Evolutionary conservation across 1,140 invertebrate species (phyloP), one percentile per base, ranked within the genome.

Genomic region (Eupristina koningsbergeri): DNA sequence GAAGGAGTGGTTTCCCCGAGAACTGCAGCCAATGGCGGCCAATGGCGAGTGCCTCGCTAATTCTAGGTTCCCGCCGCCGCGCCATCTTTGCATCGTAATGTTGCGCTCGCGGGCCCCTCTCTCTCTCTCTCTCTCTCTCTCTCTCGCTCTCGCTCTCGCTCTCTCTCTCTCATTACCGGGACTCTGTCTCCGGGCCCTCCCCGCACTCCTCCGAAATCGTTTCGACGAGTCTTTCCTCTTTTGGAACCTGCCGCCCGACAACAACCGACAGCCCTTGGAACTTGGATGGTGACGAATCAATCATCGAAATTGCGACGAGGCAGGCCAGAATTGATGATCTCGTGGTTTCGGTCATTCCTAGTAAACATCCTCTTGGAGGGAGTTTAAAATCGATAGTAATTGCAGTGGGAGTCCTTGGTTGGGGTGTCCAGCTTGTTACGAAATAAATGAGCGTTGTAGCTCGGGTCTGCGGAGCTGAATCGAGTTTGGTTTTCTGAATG

Each of bases 51-150:
- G 90, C 89, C 89, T 90, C 89, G 90, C 90, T 92, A 92, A 92
- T 92, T 92, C 92, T 92, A 92, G 92, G 92, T 91, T 92, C 89
- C 91, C 88, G 53, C 61, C 53, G 58, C 90, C 89, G 91, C 91
- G 91, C 92, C 92, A 92, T 92, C 92, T 92, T 92, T 92, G 92
- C 92, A 91, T 92, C 90, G 92, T 92, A 92, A 92, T 92, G 89
- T 88, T 88, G 87, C 87, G 89, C 88, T 91, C 89, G 90, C 88
- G 88, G 86, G 71, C 64, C 26, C 47, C 64, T 50, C n/a, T 61
- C 86, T 88, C 58, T 71, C 34, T 75, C 83, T 84, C 84, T 83
- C 64, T 41, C 41, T 58, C 53, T 9, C 45, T 58, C 50, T 15
- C 80, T 19, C n/a, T n/a, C n/a, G 8, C 63, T 77, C 73, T 9